Conservation (phyloP, 2,888 invertebrate species). For the Conops quadrifasciatus region DNA sequence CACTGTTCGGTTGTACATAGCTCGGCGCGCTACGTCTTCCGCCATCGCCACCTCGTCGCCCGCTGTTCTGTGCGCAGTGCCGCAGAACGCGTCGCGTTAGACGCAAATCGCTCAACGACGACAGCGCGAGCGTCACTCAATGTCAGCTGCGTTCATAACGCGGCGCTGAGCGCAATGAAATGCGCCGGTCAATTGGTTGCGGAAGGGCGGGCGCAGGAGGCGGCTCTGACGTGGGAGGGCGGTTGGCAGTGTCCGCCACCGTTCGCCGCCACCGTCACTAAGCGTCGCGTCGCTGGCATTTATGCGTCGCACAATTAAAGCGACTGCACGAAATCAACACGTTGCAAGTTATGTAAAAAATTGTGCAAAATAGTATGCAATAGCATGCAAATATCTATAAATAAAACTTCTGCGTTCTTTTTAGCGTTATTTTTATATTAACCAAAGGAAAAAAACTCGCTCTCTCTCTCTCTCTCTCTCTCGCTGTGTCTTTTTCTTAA, state of each 20-base stretch:
- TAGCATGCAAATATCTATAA: too few relatives aligned
- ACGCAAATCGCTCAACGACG: not conserved
- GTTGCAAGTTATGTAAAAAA: slow-evolving; percentile 7
- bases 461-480: too few relatives aligned
- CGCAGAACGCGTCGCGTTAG: not conserved
- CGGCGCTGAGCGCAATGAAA: not conserved
- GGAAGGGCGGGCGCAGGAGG: not conserved
- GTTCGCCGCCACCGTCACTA: not conserved
- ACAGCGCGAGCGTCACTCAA: not conserved
- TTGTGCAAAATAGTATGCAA: too few relatives aligned
- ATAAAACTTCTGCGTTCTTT: too few relatives aligned
- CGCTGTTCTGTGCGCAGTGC: not conserved
- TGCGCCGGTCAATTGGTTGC: not conserved
- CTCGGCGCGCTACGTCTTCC: not conserved
- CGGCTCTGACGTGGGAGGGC: not conserved
- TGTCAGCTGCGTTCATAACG: not conserved
- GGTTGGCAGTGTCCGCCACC: not conserved
- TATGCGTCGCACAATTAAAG: not conserved
- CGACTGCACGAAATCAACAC: slow-evolving; percentile 15
- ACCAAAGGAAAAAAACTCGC: too few relatives aligned
- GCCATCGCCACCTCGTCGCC: not conserved
- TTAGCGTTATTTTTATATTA: too few relatives aligned
- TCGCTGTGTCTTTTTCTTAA: too few relatives aligned
- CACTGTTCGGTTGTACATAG: slow-evolving; percentile 49
- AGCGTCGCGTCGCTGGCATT: not conserved